These are phyloP conservation scores for Malthinus seriepunctatus DNA, from an alignment of 2,888 invertebrate genomes.

Conservation along the genomic window DNA sequence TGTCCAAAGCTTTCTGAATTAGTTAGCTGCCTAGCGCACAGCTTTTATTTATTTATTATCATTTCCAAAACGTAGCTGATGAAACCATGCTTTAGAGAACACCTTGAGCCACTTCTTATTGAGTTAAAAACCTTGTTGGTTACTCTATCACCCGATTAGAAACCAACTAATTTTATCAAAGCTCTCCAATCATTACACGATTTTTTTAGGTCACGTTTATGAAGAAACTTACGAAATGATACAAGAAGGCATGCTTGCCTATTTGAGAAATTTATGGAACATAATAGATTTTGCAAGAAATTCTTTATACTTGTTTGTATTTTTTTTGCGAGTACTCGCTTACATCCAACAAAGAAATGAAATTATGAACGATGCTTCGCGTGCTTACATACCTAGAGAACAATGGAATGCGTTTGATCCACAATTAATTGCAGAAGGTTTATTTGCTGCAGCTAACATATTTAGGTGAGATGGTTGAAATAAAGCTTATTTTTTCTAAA, in stretches of 20 bases:
- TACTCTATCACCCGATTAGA: too few species aligned
- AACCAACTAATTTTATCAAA: too few species aligned
- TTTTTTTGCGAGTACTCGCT: constrained; percentile 69
- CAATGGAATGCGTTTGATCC: constrained; percentile 94
- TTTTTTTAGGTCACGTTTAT: constrained; percentile 82
- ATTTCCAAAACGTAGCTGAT: too few species aligned
- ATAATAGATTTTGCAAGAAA: constrained; percentile 94
- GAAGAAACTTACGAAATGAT: constrained; percentile 91
- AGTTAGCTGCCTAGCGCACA: too few species aligned
- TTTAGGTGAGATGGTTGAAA: constrained; percentile 74
- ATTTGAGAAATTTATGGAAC: constrained; percentile 94
- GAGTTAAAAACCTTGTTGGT: too few species aligned
- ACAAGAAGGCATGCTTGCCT: constrained; percentile 82
- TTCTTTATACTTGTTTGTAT: constrained; percentile 77
- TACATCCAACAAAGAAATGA: constrained; percentile 76
- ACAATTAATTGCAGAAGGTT: constrained; percentile 87
- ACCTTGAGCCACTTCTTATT: too few species aligned
- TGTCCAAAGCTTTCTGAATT: too few species aligned
- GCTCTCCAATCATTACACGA: too few species aligned
- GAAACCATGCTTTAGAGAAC: too few species aligned
- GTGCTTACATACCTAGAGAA: constrained; percentile 78
- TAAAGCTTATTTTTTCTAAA: too few species aligned
- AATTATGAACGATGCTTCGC: constrained; percentile 67
- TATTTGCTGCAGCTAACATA: constrained; percentile 94
- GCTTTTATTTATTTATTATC: too few species aligned